Evolutionary conservation across 2,113 vertebrate species (phyloP).

Genomic region (Recurvirostra avosetta): DNA sequence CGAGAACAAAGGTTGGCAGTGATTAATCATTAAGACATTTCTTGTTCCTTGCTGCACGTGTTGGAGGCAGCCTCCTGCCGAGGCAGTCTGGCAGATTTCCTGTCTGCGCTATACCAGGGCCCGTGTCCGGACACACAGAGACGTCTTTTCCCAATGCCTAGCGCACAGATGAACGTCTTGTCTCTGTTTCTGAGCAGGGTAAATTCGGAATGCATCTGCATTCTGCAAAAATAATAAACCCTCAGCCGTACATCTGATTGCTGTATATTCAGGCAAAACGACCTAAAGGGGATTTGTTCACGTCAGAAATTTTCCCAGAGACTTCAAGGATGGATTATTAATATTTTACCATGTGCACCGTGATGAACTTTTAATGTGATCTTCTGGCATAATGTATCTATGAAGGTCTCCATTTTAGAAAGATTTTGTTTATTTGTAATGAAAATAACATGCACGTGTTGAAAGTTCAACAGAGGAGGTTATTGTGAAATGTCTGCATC

Average conservation of each 20-base stretch:
- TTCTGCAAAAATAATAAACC: slow-evolving; percentile 56
- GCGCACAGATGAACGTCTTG: slow-evolving; percentile 39
- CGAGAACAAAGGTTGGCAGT: slow-evolving; percentile 76
- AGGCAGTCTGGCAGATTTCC: slow-evolving; percentile 75
- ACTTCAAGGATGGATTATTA: slow-evolving; percentile 29
- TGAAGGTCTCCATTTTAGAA: not conserved
- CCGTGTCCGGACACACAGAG: slow-evolving; percentile 43
- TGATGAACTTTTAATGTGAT: slow-evolving; percentile 33
- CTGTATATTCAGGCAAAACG: not conserved
- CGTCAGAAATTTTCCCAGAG: slow-evolving; percentile 7
- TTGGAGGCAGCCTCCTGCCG: slow-evolving; percentile 69
- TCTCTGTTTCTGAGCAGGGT: slow-evolving; percentile 45
- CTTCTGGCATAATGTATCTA: not conserved
- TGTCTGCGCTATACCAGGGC: slow-evolving; percentile 58
- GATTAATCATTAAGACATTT: slow-evolving; percentile 77
- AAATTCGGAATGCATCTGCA: slow-evolving; percentile 42
- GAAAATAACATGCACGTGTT: slow-evolving; percentile 18
- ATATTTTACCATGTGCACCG: not conserved
- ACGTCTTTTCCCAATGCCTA: slow-evolving; percentile 54
- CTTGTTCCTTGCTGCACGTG: slow-evolving; percentile 74
- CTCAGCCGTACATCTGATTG: slow-evolving; percentile 36
- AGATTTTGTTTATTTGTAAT: slow-evolving; percentile 43
- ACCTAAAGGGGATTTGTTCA: not conserved
- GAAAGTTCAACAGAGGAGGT: slow-evolving; percentile 22
- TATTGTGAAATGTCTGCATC: slow-evolving; percentile 25